phyloP scores from a whole-genome alignment of 2,113 vertebrate genomes.

The Megalops atlanticus region DNA sequence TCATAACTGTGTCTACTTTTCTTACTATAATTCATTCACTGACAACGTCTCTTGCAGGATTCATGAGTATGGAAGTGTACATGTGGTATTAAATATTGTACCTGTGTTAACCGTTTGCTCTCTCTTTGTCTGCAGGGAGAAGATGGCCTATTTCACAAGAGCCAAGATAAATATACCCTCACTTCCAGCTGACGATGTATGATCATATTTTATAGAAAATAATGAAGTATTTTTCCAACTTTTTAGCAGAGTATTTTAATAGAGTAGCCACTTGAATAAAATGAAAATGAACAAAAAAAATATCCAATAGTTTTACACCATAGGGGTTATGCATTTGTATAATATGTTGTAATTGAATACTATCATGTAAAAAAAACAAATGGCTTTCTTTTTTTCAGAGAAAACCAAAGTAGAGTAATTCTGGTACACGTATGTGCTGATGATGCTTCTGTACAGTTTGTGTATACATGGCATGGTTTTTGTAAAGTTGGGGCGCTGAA shows the following conservation, averaged over 20 bases:
- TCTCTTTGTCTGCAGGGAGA: conserved; percentile 70
- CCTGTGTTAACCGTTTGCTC: not conserved
- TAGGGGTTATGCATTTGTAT: conserved; percentile 63
- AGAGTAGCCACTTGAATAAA: conserved; percentile 52
- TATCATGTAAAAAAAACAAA: conserved; percentile 47
- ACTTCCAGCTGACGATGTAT: conserved; percentile 80
- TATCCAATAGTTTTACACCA: conserved; percentile 48
- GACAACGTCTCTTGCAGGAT: not conserved
- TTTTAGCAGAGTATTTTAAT: conserved; percentile 59
- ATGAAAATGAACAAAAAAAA: conserved; percentile 41
- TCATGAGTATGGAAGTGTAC: not conserved
- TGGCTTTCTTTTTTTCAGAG: conserved; percentile 34
- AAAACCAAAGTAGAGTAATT: conserved; percentile 65
- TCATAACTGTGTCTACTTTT: not conserved
- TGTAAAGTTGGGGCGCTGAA: conserved; percentile 10
- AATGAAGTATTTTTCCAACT: conserved; percentile 49
- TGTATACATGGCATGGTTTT: conserved; percentile 47
- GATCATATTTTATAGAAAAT: conserved; percentile 47
- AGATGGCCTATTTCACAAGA: conserved; percentile 83
- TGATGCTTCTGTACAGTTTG: conserved; percentile 63
- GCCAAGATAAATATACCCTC: conserved; percentile 80
- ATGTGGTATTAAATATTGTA: conserved; percentile 12
- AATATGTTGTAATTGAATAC: conserved; percentile 58
- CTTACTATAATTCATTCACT: not conserved
- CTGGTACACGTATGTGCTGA: conserved; percentile 57